A percentile compares a stretch with the other conserved stretches of the same genome.
These are phyloP conservation scores for Zele albiditarsus DNA, from an alignment of 2,888 invertebrate genomes.

Conservation along the genomic window DNA sequence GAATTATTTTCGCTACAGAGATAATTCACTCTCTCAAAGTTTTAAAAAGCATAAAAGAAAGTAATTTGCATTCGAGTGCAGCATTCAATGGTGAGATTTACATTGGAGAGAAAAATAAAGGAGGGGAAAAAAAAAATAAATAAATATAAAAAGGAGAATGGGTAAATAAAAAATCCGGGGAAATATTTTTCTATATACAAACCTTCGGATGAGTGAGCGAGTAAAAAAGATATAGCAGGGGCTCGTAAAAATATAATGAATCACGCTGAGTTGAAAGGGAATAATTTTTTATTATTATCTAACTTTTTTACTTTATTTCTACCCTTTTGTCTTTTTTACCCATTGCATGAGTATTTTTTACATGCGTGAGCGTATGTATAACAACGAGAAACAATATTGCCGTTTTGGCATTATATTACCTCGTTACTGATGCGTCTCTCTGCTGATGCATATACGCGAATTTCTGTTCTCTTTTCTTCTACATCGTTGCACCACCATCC, in stretches of 20 bases:
- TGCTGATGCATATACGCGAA: conserved; percentile 8
- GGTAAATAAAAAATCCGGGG: conserved; percentile 17
- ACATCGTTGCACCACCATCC: not conserved
- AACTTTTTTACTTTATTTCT: no score
- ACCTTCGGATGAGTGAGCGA: no score
- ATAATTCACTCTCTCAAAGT: conserved; percentile 27
- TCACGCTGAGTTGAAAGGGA: conserved; percentile 1
- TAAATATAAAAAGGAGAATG: not conserved
- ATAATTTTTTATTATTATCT: not conserved
- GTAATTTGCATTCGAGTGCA: conserved; percentile 34
- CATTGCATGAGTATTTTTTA: not conserved
- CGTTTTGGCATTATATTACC: conserved; percentile 55
- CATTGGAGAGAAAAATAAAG: not conserved
- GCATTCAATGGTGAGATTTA: conserved; percentile 13
- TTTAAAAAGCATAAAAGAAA: conserved; percentile 26
- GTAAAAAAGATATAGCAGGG: not conserved
- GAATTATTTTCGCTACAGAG: conserved; percentile 23
- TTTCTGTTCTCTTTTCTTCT: conserved; percentile 25
- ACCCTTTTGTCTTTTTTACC: not conserved
- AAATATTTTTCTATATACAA: conserved; percentile 3
- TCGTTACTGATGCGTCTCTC: conserved; percentile 38
- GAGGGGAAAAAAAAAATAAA: not conserved
- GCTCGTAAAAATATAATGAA: conserved; percentile 10
- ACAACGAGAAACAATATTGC: conserved; percentile 52
- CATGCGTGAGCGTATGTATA: no score